phyloP scores from a whole-genome alignment of 2,888 invertebrate species.

The Fabriciana adippe region DNA sequence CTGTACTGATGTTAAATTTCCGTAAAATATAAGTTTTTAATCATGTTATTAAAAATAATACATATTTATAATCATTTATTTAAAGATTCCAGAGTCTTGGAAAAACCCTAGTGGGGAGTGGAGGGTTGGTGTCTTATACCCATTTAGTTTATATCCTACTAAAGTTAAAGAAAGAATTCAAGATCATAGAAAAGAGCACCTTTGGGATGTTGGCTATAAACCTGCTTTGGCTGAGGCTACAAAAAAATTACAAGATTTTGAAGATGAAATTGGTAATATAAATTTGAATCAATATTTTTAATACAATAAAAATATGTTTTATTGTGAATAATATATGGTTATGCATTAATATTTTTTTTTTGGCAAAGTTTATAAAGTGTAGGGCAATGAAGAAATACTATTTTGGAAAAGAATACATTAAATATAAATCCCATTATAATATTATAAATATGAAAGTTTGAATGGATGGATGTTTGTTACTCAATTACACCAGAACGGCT shows the following conservation, averaged over 20 bases:
- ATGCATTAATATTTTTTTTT: no score
- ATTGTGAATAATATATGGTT: no score
- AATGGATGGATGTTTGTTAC: no score
- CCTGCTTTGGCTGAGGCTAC: slow-evolving; percentile 89
- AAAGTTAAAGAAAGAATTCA: slow-evolving; percentile 91
- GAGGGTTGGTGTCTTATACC: slow-evolving; percentile 93
- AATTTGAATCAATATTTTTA: no score
- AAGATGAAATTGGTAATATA: slow-evolving; percentile 81
- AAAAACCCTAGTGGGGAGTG: slow-evolving; percentile 91
- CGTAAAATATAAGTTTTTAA: background rate
- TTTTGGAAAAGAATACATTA: no score
- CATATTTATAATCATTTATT: slow-evolving; percentile 20
- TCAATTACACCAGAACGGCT: no score
- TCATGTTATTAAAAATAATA: background rate
- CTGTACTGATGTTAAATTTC: background rate
- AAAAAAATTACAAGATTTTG: slow-evolving; percentile 89
- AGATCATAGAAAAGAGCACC: slow-evolving; percentile 89
- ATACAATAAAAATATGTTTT: no score
- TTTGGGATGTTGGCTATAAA: slow-evolving; percentile 94
- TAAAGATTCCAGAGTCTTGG: slow-evolving; percentile 91
- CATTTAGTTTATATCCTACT: slow-evolving; percentile 93
- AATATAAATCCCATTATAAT: no score
- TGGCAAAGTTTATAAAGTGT: no score
- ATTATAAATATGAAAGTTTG: no score
- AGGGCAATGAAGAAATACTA: no score